Percentiles rank a stretch among this genome's conserved stretches.
Conservation (phyloP, 2,888 invertebrate species). For the Morpho deidamia region DNA sequence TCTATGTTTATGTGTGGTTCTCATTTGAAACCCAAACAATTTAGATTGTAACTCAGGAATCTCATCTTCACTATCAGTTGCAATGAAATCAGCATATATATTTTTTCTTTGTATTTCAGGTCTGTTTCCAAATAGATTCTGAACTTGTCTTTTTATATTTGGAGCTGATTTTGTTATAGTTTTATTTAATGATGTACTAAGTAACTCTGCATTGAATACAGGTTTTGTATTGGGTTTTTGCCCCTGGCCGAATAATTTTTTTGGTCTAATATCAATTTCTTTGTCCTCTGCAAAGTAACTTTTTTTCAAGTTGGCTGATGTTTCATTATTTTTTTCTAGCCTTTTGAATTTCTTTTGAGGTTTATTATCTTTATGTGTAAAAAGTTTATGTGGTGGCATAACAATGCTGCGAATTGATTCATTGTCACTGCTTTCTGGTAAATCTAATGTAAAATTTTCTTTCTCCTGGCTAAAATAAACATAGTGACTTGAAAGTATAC, state of each 20-base stretch:
- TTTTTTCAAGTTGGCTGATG: constrained; percentile 39
- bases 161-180: constrained; percentile 34
- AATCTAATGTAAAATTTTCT: constrained; percentile 42
- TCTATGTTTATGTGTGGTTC: constrained; percentile 21
- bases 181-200: constrained; percentile 49
- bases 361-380: constrained; percentile 48
- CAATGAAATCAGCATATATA: constrained; percentile 56
- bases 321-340: constrained; percentile 36
- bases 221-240: constrained; percentile 38
- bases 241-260: constrained; percentile 45
- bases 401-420: constrained; percentile 65
- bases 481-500: not conserved
- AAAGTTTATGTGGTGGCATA: constrained; percentile 54
- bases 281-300: constrained; percentile 37
- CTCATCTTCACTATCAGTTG: constrained; percentile 63
- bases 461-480: constrained; percentile 44
- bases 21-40: constrained; percentile 48
- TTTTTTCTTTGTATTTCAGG: constrained; percentile 50
- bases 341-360: constrained; percentile 41
- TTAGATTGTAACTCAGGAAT: constrained; percentile 52
- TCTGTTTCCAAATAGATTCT: constrained; percentile 50
- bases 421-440: constrained; percentile 61
- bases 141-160: constrained; percentile 37
- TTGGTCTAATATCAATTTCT: constrained; percentile 39
- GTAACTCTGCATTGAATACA: constrained; percentile 48